Percentiles rank a stretch among this genome's conserved stretches.
These are phyloP conservation scores for Drosophila sp. DNA, from an alignment of 1,140 invertebrate genomes.

Conservation along the genomic window DNA sequence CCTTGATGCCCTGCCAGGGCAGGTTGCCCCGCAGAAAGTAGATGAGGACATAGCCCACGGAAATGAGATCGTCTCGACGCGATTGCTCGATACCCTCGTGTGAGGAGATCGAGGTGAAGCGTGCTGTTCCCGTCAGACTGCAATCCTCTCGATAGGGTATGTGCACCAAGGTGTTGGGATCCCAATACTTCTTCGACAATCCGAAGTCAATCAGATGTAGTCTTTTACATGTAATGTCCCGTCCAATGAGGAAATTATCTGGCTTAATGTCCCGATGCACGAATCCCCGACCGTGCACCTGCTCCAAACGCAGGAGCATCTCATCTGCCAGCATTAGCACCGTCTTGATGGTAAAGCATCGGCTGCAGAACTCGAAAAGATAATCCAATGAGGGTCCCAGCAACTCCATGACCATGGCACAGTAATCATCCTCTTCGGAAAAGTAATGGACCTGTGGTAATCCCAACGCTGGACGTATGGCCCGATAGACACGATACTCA, in stretches of 20 bases:
- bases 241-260: conserved; percentile 99
- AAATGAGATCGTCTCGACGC: conserved; percentile 97
- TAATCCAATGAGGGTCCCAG: conserved; percentile 98
- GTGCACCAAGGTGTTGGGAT: conserved; percentile 93
- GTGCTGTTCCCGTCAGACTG: conserved; percentile 97
- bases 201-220: conserved; percentile 98
- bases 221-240: conserved; percentile 95
- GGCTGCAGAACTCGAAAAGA: conserved; percentile 97
- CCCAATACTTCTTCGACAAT: conserved; percentile 96
- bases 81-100: conserved; percentile 96
- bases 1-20: conserved; percentile 97
- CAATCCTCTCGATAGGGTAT: conserved; percentile 98
- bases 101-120: conserved; percentile 97
- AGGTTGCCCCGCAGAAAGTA: conserved; percentile 96
- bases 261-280: conserved; percentile 98
- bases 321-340: conserved; percentile 98
- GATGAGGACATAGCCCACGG: conserved; percentile 97
- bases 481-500: conserved; percentile 96
- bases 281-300: conserved; percentile 96
- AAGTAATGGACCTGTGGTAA: conserved; percentile 97
- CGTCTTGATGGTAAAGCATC: conserved; percentile 98
- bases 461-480: conserved; percentile 95
- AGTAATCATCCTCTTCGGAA: conserved; percentile 95
- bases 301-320: conserved; percentile 95
- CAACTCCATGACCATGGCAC: conserved; percentile 98